Evolutionary conservation across 2,113 vertebrate species (phyloP).

Genomic region (Hipposideros armiger): DNA sequence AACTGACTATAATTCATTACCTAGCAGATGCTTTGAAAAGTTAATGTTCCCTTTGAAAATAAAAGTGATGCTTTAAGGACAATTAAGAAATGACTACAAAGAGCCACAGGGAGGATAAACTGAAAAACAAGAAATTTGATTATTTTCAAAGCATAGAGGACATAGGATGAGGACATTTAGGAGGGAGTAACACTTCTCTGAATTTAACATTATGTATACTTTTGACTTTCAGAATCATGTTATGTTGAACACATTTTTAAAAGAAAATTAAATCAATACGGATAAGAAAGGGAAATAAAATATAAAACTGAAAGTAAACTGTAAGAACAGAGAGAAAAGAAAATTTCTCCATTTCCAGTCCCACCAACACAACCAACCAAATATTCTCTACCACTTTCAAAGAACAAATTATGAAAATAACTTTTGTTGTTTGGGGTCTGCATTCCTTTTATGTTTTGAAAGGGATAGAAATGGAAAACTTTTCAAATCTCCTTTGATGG

Average conservation of each 20-base stretch:
- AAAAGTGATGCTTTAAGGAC: not conserved
- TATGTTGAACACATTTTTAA: not conserved
- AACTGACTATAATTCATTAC: not conserved
- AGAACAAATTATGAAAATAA: not conserved
- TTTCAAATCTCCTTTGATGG: not conserved
- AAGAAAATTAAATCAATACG: not conserved
- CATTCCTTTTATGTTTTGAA: not conserved
- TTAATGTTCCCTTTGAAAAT: slow-evolving; percentile 26
- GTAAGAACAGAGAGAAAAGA: not conserved
- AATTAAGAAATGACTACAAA: not conserved
- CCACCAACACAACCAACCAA: not conserved
- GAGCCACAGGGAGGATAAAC: not conserved
- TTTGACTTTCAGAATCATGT: not conserved
- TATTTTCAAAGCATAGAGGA: not conserved
- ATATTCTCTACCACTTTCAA: not conserved
- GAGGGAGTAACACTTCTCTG: no score
- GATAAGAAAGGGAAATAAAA: not conserved
- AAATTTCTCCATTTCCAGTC: not conserved
- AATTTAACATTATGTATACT: not conserved
- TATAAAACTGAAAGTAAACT: not conserved
- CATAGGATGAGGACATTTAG: not conserved
- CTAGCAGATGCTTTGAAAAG: not conserved
- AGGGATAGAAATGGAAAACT: not conserved
- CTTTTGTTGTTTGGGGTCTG: not conserved
- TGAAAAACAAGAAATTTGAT: not conserved